phyloP scores from a whole-genome alignment of 2,797 vertebrate species.

The Chelonia mydas region DNA sequence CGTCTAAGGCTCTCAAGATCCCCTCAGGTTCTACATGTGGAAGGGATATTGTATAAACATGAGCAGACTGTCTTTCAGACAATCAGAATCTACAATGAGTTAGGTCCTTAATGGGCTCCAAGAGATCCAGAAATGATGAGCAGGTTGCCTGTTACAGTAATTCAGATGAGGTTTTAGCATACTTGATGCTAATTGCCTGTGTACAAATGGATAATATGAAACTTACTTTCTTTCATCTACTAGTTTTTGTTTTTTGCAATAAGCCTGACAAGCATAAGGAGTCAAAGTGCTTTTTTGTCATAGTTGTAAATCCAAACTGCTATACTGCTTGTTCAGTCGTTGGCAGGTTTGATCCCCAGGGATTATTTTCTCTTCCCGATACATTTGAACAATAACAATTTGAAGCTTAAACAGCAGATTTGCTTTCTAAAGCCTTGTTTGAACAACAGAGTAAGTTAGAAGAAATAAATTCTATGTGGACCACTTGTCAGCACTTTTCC shows the following conservation, averaged over 20 bases:
- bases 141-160: not conserved
- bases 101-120: not conserved
- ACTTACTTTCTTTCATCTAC: not conserved
- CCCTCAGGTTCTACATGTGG: not conserved
- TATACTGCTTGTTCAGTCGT: not conserved
- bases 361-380: not conserved
- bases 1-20: not conserved
- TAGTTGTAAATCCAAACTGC: not conserved
- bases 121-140: not conserved
- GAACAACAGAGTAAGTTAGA: not conserved
- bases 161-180: not conserved
- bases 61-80: not conserved
- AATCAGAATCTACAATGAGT: not conserved
- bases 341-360: not conserved
- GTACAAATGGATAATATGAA: not conserved
- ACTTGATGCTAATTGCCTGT: not conserved
- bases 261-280: not conserved
- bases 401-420: not conserved
- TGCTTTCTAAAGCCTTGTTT: not conserved
- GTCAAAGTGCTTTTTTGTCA: not conserved
- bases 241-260: not conserved
- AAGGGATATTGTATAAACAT: not conserved
- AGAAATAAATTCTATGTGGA: rapidly evolving
- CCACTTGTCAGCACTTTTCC: not conserved
- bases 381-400: not conserved